Evolutionary conservation across 2,797 vertebrate species (phyloP).

Genomic region (Staurois parvus): DNA sequence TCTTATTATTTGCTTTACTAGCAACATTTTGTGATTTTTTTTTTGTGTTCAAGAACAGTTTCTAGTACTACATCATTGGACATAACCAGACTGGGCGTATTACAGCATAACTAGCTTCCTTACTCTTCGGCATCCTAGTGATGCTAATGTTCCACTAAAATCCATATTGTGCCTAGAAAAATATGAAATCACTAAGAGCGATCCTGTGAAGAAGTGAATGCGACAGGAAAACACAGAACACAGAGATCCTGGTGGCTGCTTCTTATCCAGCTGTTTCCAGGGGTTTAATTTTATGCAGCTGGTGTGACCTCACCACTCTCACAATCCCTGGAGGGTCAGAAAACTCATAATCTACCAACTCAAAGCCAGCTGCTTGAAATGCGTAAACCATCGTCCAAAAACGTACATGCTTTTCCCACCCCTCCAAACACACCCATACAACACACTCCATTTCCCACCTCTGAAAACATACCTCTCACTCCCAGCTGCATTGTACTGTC

Average conservation of each 20-base stretch:
- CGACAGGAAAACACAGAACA: slow-evolving; percentile 51
- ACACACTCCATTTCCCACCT: slow-evolving; percentile 6
- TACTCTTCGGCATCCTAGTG: slow-evolving; percentile 34
- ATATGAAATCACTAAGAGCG: slow-evolving; percentile 41
- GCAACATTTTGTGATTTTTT: slow-evolving; percentile 13
- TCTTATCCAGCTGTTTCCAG: slow-evolving; percentile 61
- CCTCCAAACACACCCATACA: slow-evolving; percentile 34
- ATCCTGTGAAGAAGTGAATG: slow-evolving; percentile 33
- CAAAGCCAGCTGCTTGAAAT: slow-evolving; percentile 56
- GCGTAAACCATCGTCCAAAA: slow-evolving; percentile 49
- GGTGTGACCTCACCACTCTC: slow-evolving; percentile 57
- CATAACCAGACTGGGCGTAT: slow-evolving; percentile 42
- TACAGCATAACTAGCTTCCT: slow-evolving; percentile 37
- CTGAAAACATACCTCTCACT: slow-evolving; percentile 15
- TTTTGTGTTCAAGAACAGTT: slow-evolving; percentile 9
- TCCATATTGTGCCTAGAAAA: slow-evolving; percentile 47
- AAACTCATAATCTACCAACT: slow-evolving; percentile 53
- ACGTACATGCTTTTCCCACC: slow-evolving; percentile 49
- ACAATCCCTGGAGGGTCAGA: slow-evolving; percentile 51
- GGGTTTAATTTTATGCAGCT: slow-evolving; percentile 62
- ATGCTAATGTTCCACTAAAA: slow-evolving; percentile 50
- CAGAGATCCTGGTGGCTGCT: slow-evolving; percentile 47
- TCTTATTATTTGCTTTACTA: background rate
- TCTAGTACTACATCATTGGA: slow-evolving; percentile 26
- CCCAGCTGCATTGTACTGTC: background rate